Base-by-base conservation (phyloP, 2,113 vertebrate species). In the Vanacampus margaritifer region DNA sequence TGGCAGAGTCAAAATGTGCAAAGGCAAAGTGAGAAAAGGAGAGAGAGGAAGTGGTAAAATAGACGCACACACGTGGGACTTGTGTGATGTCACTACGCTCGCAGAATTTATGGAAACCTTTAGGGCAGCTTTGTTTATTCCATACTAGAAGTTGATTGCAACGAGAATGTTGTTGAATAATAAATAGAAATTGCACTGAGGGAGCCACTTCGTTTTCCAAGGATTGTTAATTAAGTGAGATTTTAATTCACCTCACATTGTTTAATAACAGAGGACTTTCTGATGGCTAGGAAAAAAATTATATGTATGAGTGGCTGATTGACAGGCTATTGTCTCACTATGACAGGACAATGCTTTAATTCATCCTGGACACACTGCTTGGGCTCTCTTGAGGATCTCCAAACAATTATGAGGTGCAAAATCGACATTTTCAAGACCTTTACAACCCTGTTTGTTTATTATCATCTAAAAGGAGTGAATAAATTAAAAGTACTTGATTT, bases 11-110 rank as follows among this genome's bases (percentile, higher is more conserved):
- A 60, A 72, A 77, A 78, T 57, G 79, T 83, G 82, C 64, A 69
- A 83, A 79, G 70, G 54, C 36, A 74, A 63, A 77, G 81, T 76
- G 81, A 78, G 79, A 85, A 78, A 73, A 71, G 68, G 58, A 71
- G 59, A 46, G 53, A 73, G 57, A 75, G 65, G 67, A 78, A 63
- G 81, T 83, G 64, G 67, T 74, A 73, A 77, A 65, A 69, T 5
- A 50, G 7, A 51, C 48, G 8, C 9, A 73, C 64, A 81, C 69
- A 77, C 76, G 67, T 43, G 59, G 72, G 79, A 62, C 26, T 56
- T 56, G 36, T 3, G 72, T 36, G 1, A 63, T 70, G 68, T 69
- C 65, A 67, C 28, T 60, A 69, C 48, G n/a, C 58, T 39, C 28
- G 11, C 59, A 1, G 35, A 39, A 41, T 21, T 39, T 61, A 54